Conservation (phyloP, 2,797 vertebrate genomes). For the Coendou prehensilis region DNA sequence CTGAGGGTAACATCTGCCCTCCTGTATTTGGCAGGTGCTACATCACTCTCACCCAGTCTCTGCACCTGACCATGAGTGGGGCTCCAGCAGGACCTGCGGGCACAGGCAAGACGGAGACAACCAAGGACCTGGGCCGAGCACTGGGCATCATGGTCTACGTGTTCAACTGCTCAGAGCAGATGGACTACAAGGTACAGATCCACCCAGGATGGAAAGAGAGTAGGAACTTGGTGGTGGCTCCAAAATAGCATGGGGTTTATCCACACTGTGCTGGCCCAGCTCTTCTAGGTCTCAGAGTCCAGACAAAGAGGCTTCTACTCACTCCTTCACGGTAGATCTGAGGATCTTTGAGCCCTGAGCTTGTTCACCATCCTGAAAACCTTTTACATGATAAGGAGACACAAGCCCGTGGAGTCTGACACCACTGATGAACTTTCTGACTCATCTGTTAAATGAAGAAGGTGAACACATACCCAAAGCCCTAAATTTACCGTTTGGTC, state of each 20-base stretch:
- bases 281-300: background rate
- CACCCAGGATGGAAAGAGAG: accelerated
- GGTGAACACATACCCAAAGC: background rate
- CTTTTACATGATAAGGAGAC: background rate
- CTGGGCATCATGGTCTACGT: constrained; percentile 98
- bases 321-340: background rate
- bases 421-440: background rate
- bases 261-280: accelerated
- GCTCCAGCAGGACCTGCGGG: constrained; percentile 96
- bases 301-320: background rate
- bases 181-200: constrained; percentile 96
- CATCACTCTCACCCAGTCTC: constrained; percentile 97
- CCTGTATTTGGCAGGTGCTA: constrained; percentile 92
- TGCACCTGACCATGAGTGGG: constrained; percentile 97
- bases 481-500: background rate
- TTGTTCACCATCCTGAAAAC: background rate
- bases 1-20: background rate
- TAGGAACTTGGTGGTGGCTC: background rate
- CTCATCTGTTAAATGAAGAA: background rate
- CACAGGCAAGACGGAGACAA: constrained; percentile 98
- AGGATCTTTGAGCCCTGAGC: background rate
- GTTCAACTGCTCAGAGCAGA: constrained; percentile 99
- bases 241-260: too few species aligned
- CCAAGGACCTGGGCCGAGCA: constrained; percentile 97
- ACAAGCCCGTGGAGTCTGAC: background rate